A percentile compares a stretch with the other conserved stretches of the same genome.
phyloP scores from a whole-genome alignment of 1,140 invertebrate genomes.

The Aphidius ervi region DNA sequence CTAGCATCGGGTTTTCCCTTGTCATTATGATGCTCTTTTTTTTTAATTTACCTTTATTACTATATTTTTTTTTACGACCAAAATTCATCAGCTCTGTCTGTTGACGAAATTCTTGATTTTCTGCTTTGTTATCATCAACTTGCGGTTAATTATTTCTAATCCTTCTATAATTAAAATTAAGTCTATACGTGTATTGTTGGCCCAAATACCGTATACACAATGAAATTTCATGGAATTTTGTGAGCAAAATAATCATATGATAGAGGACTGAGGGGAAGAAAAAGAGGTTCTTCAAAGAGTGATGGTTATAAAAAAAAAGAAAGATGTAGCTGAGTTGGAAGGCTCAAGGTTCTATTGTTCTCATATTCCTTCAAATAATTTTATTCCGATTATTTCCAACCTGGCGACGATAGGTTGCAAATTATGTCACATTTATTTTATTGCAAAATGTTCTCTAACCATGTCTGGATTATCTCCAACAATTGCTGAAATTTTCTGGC shows the following conservation, averaged over 20 bases:
- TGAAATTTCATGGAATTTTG: neutral
- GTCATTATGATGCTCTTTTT: neutral
- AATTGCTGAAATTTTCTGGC: no score
- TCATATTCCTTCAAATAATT: no score
- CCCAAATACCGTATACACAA: conserved; percentile 33
- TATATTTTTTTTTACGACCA: conserved; percentile 14
- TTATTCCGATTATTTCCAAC: no score
- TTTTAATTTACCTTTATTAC: conserved; percentile 4
- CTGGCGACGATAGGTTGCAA: no score
- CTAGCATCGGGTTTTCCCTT: no score
- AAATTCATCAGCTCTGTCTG: conserved; percentile 24
- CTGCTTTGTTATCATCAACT: conserved; percentile 31
- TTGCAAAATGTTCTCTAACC: no score
- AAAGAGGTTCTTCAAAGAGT: neutral
- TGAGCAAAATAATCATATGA: neutral
- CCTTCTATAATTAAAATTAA: no score
- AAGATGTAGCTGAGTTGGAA: no score
- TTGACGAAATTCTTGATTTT: conserved; percentile 27
- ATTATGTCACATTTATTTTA: no score
- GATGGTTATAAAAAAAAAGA: neutral
- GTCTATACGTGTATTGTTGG: conserved; percentile 26
- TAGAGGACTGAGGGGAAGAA: neutral
- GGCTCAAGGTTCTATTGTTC: no score
- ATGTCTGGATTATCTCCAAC: no score
- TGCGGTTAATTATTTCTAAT: no score